phyloP scores from a whole-genome alignment of 2,797 vertebrate genomes.

The Peromyscus attwateri region DNA sequence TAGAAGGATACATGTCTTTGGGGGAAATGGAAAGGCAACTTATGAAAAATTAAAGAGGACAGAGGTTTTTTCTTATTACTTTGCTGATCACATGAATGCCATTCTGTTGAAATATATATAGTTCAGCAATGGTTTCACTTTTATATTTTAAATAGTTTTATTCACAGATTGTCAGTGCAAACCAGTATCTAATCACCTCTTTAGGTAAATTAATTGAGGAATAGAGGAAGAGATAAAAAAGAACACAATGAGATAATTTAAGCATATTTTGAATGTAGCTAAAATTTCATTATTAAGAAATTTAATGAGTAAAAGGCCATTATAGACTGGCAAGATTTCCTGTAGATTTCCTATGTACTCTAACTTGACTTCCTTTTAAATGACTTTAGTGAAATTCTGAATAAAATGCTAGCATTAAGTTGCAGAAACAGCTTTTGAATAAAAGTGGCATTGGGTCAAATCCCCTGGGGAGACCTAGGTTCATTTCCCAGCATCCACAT shows the following conservation, averaged over 20 bases:
- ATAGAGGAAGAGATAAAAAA: background rate
- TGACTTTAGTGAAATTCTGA: background rate
- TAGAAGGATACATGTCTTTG: background rate
- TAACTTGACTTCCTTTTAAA: background rate
- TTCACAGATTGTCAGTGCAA: background rate
- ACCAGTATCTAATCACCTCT: background rate
- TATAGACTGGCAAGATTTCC: background rate
- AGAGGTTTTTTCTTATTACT: background rate
- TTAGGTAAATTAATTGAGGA: background rate
- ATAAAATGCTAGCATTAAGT: background rate
- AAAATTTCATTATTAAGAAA: background rate
- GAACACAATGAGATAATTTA: background rate
- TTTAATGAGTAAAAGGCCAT: constrained; percentile 6
- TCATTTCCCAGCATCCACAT: background rate
- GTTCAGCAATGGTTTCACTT: background rate
- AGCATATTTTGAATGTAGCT: background rate
- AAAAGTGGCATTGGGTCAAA: background rate
- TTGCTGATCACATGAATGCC: background rate
- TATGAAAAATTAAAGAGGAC: constrained; percentile 23
- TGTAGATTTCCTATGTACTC: background rate
- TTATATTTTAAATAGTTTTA: background rate
- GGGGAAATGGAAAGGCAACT: background rate
- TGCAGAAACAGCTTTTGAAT: background rate
- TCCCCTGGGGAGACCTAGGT: background rate
- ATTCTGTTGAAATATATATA: background rate